These are phyloP conservation scores for Tetheella fluctuosa DNA, from an alignment of 2,888 invertebrate genomes.

Conservation along the genomic window DNA sequence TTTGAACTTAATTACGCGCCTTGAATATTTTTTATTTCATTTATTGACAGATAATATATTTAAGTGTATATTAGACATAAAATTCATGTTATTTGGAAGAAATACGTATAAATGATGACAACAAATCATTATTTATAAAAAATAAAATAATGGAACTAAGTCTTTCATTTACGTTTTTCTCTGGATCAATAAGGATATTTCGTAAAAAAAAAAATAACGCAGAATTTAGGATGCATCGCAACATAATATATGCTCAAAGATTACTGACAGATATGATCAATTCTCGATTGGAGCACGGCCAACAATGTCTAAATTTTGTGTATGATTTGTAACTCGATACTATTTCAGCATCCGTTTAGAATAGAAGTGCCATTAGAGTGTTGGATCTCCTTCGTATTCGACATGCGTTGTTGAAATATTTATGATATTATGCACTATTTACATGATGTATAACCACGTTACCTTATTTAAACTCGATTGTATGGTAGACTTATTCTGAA, in stretches of 20 bases:
- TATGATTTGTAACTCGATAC: conserved; percentile 79
- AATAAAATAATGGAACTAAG: no score
- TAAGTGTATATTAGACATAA: no score
- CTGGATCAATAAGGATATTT: no score
- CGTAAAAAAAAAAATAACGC: no score
- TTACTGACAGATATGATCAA: conserved; percentile 84
- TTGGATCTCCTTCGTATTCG: conserved; percentile 69
- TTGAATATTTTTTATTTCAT: no score
- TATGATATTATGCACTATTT: conserved; percentile 67
- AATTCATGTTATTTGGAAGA: no score
- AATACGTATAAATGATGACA: no score
- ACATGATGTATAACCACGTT: conserved; percentile 42
- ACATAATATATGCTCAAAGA: conserved; percentile 74
- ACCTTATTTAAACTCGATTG: conserved; percentile 26
- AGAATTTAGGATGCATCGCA: conserved; percentile 76
- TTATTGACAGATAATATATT: no score
- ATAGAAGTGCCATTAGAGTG: conserved; percentile 76
- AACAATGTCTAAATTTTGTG: conserved; percentile 78
- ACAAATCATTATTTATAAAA: no score
- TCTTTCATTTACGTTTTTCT: no score
- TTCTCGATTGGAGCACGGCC: conserved; percentile 79
- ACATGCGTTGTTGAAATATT: conserved; percentile 71
- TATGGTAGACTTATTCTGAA: conserved; percentile 36
- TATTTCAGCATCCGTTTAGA: conserved; percentile 77
- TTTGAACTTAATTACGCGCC: no score